A percentile compares a stretch with the other conserved stretches of the same genome.
Evolutionary conservation across 2,888 invertebrate species (phyloP).

Genomic region (Operophtera brumata): DNA sequence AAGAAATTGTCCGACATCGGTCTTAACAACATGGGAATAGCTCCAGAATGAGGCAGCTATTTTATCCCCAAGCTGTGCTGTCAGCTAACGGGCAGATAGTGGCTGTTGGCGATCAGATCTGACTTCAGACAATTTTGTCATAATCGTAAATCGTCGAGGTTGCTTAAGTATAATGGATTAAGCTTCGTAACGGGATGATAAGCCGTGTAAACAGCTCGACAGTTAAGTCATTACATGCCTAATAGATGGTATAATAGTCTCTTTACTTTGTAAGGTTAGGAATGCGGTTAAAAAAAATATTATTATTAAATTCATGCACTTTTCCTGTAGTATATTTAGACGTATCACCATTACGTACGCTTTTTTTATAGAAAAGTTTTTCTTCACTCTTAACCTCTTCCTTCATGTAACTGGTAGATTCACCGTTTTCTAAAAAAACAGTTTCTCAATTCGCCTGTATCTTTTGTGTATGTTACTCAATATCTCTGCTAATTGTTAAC

Average conservation of each 20-base stretch:
- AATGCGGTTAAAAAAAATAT: not conserved
- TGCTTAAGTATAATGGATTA: slow-evolving; percentile 35
- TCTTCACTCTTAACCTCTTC: not conserved
- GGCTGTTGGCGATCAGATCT: slow-evolving; percentile 24
- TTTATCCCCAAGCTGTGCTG: slow-evolving; percentile 2
- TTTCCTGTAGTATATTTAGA: not conserved
- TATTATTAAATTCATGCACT: not conserved
- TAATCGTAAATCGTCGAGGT: slow-evolving; percentile 44
- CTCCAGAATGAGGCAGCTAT: slow-evolving; percentile 5
- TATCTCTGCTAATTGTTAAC: too few species aligned
- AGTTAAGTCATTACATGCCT: slow-evolving; percentile 31
- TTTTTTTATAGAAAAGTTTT: not conserved
- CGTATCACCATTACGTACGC: not conserved
- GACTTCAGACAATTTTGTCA: slow-evolving; percentile 41
- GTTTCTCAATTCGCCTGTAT: too few species aligned
- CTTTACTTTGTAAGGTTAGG: slow-evolving; percentile 16
- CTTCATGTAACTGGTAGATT: not conserved
- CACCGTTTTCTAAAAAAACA: too few species aligned
- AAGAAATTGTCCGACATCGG: too few species aligned
- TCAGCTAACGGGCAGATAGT: slow-evolving; percentile 23
- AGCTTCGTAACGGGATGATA: slow-evolving; percentile 33
- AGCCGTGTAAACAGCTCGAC: slow-evolving; percentile 31
- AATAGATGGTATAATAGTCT: slow-evolving; percentile 27
- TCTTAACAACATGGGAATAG: too few species aligned
- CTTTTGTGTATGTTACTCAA: too few species aligned